A percentile compares a stretch with the other conserved stretches of the same genome.
These are phyloP conservation scores for Scaptomyza parva DNA, from an alignment of 2,888 invertebrate genomes.

Conservation along the genomic window DNA sequence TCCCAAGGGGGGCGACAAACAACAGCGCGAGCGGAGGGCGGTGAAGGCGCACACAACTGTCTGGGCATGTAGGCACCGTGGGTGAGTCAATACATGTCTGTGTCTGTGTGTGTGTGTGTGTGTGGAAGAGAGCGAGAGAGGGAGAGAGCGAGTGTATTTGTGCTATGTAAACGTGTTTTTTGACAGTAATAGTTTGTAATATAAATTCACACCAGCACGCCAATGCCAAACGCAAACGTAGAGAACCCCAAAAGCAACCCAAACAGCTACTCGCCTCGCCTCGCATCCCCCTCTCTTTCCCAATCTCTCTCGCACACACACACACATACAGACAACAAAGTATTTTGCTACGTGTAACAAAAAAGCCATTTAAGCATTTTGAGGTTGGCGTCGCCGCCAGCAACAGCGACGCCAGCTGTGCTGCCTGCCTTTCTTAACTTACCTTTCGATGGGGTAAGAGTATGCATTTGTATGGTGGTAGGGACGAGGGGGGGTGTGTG, in stretches of 20 bases:
- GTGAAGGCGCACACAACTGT: conserved; percentile 49
- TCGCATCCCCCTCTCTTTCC: background rate
- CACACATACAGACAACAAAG: conserved; percentile 70
- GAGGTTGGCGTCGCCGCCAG: conserved; percentile 67
- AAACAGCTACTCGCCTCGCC: conserved; percentile 6
- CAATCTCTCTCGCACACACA: conserved; percentile 5
- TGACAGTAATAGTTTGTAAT: conserved; percentile 82
- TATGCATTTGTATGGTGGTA: no score
- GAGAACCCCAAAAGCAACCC: conserved; percentile 17
- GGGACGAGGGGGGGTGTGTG: conserved; percentile 8
- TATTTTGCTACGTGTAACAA: conserved; percentile 81
- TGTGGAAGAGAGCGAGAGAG: no score
- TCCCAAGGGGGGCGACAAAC: conserved; percentile 50
- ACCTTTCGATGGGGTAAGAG: conserved; percentile 23
- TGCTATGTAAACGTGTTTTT: conserved; percentile 82
- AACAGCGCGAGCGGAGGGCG: conserved; percentile 22
- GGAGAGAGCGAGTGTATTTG: conserved; percentile 71
- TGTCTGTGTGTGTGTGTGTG: conserved; percentile 31
- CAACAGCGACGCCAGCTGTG: conserved; percentile 48
- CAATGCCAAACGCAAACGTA: conserved; percentile 63
- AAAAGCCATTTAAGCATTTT: conserved; percentile 81
- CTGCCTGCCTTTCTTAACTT: conserved; percentile 52
- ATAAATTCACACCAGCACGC: conserved; percentile 77
- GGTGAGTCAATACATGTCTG: conserved; percentile 6
- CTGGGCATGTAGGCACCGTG: conserved; percentile 39